Conservation (phyloP, 2,113 vertebrate genomes). For the Donacobius atricapilla region DNA sequence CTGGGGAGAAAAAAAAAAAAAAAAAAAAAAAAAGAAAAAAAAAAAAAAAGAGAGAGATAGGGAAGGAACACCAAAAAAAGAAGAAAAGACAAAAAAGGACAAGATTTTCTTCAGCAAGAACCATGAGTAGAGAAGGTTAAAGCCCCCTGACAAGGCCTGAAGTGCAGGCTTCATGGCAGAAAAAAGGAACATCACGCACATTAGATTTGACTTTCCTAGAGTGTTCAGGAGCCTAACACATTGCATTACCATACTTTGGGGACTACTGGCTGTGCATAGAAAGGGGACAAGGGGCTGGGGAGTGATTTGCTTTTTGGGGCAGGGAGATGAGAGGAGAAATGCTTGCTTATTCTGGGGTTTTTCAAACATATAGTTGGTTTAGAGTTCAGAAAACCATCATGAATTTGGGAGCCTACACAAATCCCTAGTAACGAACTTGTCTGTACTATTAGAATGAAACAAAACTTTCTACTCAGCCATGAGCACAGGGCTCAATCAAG, state of each 20-base stretch:
- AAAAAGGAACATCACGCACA: background rate
- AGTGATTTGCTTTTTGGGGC: rapidly evolving
- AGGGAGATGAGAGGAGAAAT: background rate
- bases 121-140: background rate
- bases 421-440: background rate
- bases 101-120: background rate
- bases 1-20: rapidly evolving
- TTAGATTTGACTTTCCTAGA: background rate
- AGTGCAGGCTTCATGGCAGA: background rate
- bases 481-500: background rate
- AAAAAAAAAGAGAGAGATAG: rapidly evolving
- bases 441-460: background rate
- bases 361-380: background rate
- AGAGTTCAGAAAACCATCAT: background rate
- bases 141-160: background rate
- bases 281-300: rapidly evolving
- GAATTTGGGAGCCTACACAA: background rate
- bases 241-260: background rate
- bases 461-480: background rate
- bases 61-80: too few species aligned
- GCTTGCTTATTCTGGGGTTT: background rate
- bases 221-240: background rate
- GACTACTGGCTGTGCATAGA: background rate
- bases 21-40: too few species aligned
- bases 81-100: too few species aligned